phyloP scores from a whole-genome alignment of 2,888 invertebrate genomes.

The Coleophora deauratella region DNA sequence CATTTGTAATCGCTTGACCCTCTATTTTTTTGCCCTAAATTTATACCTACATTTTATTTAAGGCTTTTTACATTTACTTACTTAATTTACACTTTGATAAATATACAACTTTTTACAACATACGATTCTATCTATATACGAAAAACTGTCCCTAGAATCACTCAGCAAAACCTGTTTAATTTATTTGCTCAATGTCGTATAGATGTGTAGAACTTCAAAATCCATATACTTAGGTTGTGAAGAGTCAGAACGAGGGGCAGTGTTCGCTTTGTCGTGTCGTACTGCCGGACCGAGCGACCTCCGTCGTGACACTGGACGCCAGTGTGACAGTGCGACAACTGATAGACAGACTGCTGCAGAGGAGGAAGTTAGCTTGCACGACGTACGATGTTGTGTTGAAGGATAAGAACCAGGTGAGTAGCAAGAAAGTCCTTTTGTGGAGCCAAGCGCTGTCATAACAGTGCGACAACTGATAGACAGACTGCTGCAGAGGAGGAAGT shows the following conservation, averaged over 20 bases:
- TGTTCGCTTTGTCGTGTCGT: constrained; percentile 85
- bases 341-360: constrained; percentile 86
- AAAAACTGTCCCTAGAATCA: no score
- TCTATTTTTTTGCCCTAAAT: no score
- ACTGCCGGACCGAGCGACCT: constrained; percentile 92
- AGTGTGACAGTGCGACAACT: constrained; percentile 76
- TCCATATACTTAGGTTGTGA: constrained; percentile 41
- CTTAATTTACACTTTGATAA: no score
- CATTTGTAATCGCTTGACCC: no score
- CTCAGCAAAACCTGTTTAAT: no score
- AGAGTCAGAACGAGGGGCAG: constrained; percentile 32
- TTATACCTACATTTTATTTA: no score
- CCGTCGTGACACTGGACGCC: constrained; percentile 88
- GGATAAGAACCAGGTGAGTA: constrained; percentile 35
- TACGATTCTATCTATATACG: no score
- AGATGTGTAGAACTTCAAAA: no score
- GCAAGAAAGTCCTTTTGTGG: constrained; percentile 68
- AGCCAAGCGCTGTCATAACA: constrained; percentile 74
- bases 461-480: constrained; percentile 86
- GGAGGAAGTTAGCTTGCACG: constrained; percentile 84
- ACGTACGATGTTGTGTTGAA: constrained; percentile 86
- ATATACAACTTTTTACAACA: no score
- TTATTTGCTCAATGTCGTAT: no score
- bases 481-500: constrained; percentile 87
- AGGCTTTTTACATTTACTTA: no score